Conservation (phyloP, 30 jellyfish, hydroid and myxozoan genomes). For the Morbakka virulenta region DNA sequence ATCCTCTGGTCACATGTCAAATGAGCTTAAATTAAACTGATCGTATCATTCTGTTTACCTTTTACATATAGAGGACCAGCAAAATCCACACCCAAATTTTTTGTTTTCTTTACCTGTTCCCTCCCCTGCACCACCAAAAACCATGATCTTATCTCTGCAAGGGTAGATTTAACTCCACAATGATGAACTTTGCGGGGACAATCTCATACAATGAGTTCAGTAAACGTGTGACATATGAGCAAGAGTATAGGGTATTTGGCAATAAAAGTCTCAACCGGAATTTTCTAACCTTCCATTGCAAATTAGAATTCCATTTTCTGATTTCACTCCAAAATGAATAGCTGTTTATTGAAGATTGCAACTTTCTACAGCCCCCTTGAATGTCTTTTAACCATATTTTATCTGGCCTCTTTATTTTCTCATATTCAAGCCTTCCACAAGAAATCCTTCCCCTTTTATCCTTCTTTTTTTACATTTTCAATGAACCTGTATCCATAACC, state of each 20-base stretch:
- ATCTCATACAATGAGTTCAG: conserved; percentile 7
- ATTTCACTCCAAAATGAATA: conserved; percentile 8
- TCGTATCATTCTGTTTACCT: conserved; percentile 14
- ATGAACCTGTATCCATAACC: conserved; percentile 14
- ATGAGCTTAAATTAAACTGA: too few species aligned
- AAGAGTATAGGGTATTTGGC: conserved; percentile 23
- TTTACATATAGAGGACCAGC: too few species aligned
- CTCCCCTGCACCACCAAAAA: conserved; percentile 50
- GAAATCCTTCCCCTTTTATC: conserved; percentile 1
- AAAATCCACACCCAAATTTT: conserved; percentile 15
- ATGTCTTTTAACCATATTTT: conserved; percentile 11
- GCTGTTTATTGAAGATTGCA: not conserved
- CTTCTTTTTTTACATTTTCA: not conserved
- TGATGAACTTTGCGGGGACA: conserved; percentile 34
- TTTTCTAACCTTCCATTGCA: conserved; percentile 39
- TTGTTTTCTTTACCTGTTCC: conserved; percentile 21
- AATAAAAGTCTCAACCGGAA: conserved; percentile 16
- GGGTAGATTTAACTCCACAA: conserved; percentile 26
- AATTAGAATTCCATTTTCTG: conserved; percentile 7
- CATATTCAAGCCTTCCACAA: not conserved
- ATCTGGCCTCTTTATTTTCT: conserved; percentile 18
- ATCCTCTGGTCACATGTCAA: too few species aligned
- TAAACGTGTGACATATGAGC: conserved; percentile 26
- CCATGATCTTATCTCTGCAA: conserved; percentile 44
- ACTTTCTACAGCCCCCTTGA: not conserved